Percentiles rank a stretch among this genome's conserved stretches.
phyloP scores from a whole-genome alignment of 2,888 invertebrate species.

The Pammene fasciana region DNA sequence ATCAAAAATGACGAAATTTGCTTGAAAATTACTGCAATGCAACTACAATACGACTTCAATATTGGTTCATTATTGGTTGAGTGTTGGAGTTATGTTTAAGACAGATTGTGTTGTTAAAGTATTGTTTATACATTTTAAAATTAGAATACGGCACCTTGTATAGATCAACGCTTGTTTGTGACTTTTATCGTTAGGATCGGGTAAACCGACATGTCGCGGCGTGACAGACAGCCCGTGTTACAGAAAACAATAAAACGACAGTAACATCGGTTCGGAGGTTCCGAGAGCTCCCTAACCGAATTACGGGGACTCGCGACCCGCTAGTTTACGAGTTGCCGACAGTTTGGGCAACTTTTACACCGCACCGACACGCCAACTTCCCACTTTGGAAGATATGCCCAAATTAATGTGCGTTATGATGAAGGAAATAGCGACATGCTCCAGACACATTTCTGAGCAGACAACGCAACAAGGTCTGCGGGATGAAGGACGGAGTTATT shows the following conservation, averaged over 20 bases:
- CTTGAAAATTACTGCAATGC: no score
- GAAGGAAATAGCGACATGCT: conserved; percentile 13
- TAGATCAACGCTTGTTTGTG: no score
- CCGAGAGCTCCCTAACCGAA: conserved; percentile 25
- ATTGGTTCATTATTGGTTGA: no score
- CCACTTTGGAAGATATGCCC: conserved; percentile 43
- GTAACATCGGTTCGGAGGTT: conserved; percentile 1
- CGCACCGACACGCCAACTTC: conserved; percentile 40
- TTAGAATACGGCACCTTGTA: no score
- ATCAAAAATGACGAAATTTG: no score
- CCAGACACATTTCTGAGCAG: not conserved
- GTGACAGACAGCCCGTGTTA: not conserved
- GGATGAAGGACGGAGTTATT: no score
- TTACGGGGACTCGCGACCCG: conserved; percentile 36
- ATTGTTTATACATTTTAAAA: no score
- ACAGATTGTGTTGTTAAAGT: no score
- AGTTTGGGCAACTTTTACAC: conserved; percentile 43
- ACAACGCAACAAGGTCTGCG: not conserved
- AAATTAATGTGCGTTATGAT: conserved; percentile 41
- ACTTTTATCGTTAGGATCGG: not conserved
- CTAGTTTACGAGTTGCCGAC: conserved; percentile 39
- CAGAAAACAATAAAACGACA: conserved; percentile 17
- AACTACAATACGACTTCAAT: no score
- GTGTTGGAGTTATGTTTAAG: no score
- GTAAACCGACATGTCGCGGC: conserved; percentile 1